Base-by-base conservation (phyloP, 2,888 invertebrate species). In the Drosophila kuntzei region DNA sequence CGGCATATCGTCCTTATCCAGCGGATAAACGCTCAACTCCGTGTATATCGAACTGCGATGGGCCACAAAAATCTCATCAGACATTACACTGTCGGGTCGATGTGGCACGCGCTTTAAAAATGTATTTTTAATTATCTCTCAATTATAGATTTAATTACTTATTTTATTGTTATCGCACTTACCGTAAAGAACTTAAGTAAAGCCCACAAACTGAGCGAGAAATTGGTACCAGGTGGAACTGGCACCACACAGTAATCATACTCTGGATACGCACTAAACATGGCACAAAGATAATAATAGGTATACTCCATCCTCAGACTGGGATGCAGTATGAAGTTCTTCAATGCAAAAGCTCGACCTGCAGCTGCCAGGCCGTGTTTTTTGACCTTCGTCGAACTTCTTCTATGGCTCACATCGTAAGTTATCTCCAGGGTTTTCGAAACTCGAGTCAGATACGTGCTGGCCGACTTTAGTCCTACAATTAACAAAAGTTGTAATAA, bases 191-290 rank as follows among this genome's bases (percentile, higher is more conserved):
- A 90, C 5, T 77, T 76, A 3, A 91, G 61, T 14, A 85, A n/a
- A 0, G 72, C 68, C 27, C 37, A 39, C 8, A 83, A 50, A 39
- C 71, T 71, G 8, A 41, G n/a, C 0, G 71, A 62, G n/a, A 70
- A 64, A 11, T 75, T 60, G 9, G 74, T 47, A 1, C 54, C 55
- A 1, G 69, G 57, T 8, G 82, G 67, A 3, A 90, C 37, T 1
- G 85, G 66, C 2, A 91, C 62, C 9, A 91, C 66, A 12, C 91
- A 91, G 51, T 87, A 96, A 47, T 96, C 95, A 25, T 93, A 93
- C 4, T 94, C 92, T 1, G 95, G 94, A 91, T 94, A 95, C 39
- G 94, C 93, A 81, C 95, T 94, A 89, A 96, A 96, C 0, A 95
- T 94, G 0, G 94, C 94, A 73, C 94, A 93, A 12, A 96, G 90